Base-by-base conservation (phyloP, 2,888 invertebrate species). In the Acleris emargana region DNA sequence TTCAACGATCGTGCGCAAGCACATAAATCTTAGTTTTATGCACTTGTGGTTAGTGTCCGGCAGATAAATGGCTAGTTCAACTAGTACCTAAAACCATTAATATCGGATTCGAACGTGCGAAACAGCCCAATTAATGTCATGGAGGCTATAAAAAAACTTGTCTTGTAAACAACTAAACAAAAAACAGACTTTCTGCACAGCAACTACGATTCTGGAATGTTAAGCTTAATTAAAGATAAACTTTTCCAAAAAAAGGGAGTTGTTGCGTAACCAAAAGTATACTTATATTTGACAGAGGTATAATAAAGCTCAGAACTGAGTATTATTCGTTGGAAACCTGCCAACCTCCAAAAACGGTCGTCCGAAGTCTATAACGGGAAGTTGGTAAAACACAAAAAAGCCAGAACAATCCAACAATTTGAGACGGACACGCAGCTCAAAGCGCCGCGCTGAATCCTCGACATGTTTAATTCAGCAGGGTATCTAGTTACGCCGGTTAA, bases 281-380 rank as follows among this genome's bases (percentile, higher is more conserved):
- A 45, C 5, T 42, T 25, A 54, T 45, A 53, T 47, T 20, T 18
- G 22, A 51, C 32, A 17, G 49, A 45, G 18, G n/a, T 17, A 43
- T 22, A 22, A 49, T 38, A 25, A 49, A 54, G 58, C 67, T 67
- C 54, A 61, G 58, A 64, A 57, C 64, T 74, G 78, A 75, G 75
- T 70, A 76, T 74, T 72, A 80, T 78, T 76, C 69, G 72, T 78
- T 83, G 88, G 86, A 75, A 64, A 61, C 43, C 62, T 73, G 86
- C 89, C 90, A 90, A 84, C 81, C 77, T 81, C 83, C 82, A 78
- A 83, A 81, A 77, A 72, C 73, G 78, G 75, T 73, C 60, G 71
- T 68, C 64, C 75, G 75, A 72, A 73, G 71, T 79, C 78, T 77
- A 81, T 76, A 79, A 76, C 76, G 76, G 76, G 75, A 75, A 75